phyloP scores from a whole-genome alignment of 2,113 vertebrate species.

The Ancistrus triradiatus region DNA sequence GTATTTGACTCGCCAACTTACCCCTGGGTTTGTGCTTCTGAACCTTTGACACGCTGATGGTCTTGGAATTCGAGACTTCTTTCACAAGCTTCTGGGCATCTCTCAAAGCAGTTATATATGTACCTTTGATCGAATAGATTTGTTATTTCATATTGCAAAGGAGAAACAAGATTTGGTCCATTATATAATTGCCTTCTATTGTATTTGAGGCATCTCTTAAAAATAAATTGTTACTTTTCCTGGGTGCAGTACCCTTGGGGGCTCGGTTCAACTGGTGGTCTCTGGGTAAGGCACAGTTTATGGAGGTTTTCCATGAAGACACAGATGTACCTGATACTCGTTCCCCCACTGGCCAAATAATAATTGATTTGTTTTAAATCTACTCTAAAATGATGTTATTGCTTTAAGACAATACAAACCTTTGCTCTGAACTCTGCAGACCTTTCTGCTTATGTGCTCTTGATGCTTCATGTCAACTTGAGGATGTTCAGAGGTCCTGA shows the following conservation, averaged over 20 bases:
- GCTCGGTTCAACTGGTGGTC: background rate
- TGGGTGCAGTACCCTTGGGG: background rate
- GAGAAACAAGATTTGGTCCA: no score
- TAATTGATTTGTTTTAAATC: no score
- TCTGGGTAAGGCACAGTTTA: background rate
- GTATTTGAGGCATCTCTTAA: no score
- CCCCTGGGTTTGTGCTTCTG: conserved; percentile 6
- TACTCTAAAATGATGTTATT: no score
- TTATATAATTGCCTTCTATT: no score
- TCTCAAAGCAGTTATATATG: conserved; percentile 28
- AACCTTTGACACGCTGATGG: background rate
- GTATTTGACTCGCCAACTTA: background rate
- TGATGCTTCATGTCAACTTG: background rate
- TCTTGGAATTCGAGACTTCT: conserved; percentile 17
- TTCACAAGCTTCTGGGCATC: conserved; percentile 31
- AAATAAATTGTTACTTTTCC: conserved; percentile 12
- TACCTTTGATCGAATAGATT: no score
- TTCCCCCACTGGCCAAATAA: conserved; percentile 13
- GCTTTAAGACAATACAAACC: conserved; percentile 35
- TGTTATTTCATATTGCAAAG: no score
- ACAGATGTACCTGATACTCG: background rate
- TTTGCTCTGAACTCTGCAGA: conserved; percentile 35
- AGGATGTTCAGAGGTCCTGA: background rate
- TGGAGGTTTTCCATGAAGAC: background rate
- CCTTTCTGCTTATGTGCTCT: conserved; percentile 27